Conservation (phyloP, 2,888 invertebrate species). For the Polyommatus iphigenia region DNA sequence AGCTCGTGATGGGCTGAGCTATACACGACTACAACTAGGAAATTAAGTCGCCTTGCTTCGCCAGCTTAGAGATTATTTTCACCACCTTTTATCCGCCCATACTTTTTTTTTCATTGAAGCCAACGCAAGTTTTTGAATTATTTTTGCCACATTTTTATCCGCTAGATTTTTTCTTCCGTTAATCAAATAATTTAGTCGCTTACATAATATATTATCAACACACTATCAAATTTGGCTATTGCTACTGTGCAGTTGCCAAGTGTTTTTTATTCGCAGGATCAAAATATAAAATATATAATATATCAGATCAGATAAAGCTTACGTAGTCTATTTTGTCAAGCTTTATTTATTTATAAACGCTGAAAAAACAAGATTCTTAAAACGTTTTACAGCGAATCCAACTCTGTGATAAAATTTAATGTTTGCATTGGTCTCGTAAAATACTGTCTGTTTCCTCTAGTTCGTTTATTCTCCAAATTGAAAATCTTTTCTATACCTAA, state of each 20-base stretch:
- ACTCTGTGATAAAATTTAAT: constrained; percentile 8
- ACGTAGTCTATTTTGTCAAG: not conserved
- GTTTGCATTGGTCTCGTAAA: not conserved
- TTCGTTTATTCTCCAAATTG: constrained; percentile 11
- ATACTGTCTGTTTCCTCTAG: not conserved
- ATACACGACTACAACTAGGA: not conserved
- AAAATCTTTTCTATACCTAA: constrained; percentile 26
- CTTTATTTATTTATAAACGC: not conserved
- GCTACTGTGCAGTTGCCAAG: not conserved
- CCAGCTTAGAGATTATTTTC: not conserved
- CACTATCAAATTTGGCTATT: not conserved
- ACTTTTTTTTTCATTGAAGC: too few relatives aligned
- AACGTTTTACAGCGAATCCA: not conserved
- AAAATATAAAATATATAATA: not conserved
- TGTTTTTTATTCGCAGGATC: not conserved
- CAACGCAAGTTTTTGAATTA: too few relatives aligned
- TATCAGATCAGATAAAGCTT: not conserved
- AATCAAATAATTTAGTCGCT: not conserved
- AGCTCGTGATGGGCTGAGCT: not conserved
- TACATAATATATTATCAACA: not conserved
- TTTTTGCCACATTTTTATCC: too few relatives aligned
- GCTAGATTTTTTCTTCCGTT: too few relatives aligned
- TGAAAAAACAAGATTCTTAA: not conserved
- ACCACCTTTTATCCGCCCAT: not conserved
- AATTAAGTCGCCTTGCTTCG: not conserved